These are phyloP conservation scores for Eurosta solidaginis DNA, from an alignment of 1,140 invertebrate species.

Conservation along the genomic window DNA sequence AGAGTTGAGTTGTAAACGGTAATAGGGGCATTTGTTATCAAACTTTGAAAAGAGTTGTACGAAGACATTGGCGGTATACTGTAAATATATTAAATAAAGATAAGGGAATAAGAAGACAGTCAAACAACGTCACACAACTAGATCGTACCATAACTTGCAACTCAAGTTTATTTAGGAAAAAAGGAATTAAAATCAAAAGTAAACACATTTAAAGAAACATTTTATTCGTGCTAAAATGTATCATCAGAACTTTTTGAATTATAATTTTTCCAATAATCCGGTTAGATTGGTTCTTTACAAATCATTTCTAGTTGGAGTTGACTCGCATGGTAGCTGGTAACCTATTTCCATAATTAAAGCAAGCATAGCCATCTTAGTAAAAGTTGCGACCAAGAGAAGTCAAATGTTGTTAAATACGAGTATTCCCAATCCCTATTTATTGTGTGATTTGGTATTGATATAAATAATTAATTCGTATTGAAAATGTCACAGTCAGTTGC, in stretches of 20 bases:
- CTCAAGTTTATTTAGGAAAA: not conserved
- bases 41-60: too few species aligned
- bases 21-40: too few species aligned
- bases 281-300: constrained; percentile 46
- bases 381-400: not conserved
- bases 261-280: constrained; percentile 40
- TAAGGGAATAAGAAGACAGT: not conserved
- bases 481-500: constrained; percentile 52
- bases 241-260: constrained; percentile 50
- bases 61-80: too few species aligned
- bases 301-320: not conserved
- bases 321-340: not conserved
- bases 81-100: too few species aligned
- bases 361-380: not conserved
- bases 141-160: not conserved
- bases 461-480: constrained; percentile 54
- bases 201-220: not conserved
- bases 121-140: not conserved
- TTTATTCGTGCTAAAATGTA: constrained; percentile 46
- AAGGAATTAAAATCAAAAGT: not conserved
- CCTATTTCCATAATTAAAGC: not conserved
- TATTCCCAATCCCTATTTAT: constrained; percentile 43
- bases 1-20: too few species aligned
- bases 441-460: constrained; percentile 41
- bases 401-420: not conserved